Evolutionary conservation across 1,140 invertebrate genomes (phyloP), one percentile per base, ranked within the genome.

Genomic region (Dreissena polymorpha): DNA sequence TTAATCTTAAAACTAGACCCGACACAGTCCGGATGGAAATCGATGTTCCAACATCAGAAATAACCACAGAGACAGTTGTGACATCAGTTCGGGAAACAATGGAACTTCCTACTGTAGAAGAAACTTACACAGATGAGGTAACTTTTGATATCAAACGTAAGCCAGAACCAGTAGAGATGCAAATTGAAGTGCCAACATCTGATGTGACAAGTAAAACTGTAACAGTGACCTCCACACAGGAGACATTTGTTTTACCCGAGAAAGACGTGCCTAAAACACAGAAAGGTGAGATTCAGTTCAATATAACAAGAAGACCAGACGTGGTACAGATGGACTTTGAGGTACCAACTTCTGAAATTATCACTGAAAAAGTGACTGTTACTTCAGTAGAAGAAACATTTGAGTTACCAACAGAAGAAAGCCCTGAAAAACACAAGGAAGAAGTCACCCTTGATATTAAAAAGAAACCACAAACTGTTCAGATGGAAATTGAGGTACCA

Each of bases 271-370:
- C 18, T 29, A 53, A 75, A 23, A 68, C 39, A 16, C 84, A 87
- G 65, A 89, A 84, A 60, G 87, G 88, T 75, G 86, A 88, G 50
- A 85, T 89, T 77, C 67, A 86, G 21, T 67, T 89, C 29, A 64
- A 89, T n/a, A 87, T 89, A 25, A 70, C 78, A 83, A 79, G 86
- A 6, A 70, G 85, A 51, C 79, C 79, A 25, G 79, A 73, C 29
- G 25, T 50, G 10, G 79, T 82, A 13, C 79, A 82, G 23, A 67
- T 82, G 79, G 79, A 82, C 21, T 16, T 82, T 67, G 63, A 74
- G n/a, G 51, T 83, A n/a, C 71, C 80, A 55, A 16, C 21, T 13
- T n/a, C 27, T 14, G 21, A 69, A 51, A 53, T 49, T 21, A 65
- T 23, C 50, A 74, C 60, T 55, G 80, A 83, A 69, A 57, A 23